phyloP scores from a whole-genome alignment of 2,113 vertebrate species.

The Gymnorhina tibicen region DNA sequence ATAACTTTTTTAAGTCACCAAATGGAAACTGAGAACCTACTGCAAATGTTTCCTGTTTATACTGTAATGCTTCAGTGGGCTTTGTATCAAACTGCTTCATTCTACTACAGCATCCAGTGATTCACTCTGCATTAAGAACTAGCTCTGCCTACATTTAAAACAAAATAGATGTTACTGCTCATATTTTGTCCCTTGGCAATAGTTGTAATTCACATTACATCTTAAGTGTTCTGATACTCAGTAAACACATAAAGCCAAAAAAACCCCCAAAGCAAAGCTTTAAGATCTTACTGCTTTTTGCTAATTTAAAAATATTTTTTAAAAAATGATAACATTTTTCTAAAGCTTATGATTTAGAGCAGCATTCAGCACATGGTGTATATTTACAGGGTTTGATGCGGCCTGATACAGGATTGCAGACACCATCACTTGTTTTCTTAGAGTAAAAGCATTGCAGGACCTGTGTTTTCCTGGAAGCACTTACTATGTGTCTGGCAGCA shows the following conservation, averaged over 20 bases:
- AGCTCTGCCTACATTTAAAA: background rate
- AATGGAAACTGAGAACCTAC: background rate
- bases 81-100: background rate
- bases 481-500: conserved; percentile 96
- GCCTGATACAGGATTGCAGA: rapidly evolving
- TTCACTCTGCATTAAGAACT: background rate
- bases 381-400: background rate
- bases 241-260: background rate
- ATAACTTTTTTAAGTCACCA: background rate
- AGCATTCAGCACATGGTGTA: background rate
- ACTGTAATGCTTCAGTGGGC: background rate
- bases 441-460: background rate
- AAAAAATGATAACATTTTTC: background rate
- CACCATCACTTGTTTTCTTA: background rate
- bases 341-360: background rate
- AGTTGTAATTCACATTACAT: background rate
- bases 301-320: background rate
- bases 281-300: background rate
- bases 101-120: background rate
- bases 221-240: background rate
- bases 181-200: background rate
- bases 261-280: background rate
- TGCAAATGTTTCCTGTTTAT: background rate
- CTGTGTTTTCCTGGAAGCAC: conserved; percentile 64
- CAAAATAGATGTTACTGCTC: background rate